Conservation (phyloP, 2,113 vertebrate genomes). For the Psittacula cyanocephala region DNA sequence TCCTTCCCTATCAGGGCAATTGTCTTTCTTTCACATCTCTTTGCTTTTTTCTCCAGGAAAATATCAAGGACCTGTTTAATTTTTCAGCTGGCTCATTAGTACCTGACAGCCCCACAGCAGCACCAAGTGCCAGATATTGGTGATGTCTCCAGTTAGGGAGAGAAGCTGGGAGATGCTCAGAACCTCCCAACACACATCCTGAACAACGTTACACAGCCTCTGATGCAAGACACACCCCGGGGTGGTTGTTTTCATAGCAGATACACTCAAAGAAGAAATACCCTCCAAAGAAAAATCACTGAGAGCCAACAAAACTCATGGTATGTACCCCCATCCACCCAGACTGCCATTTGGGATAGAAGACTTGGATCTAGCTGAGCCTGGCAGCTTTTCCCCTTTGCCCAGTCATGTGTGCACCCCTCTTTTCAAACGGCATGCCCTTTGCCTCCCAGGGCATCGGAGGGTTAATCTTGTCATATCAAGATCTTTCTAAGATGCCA, state of each 20-base stretch:
- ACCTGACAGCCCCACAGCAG: neutral
- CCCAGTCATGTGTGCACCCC: neutral
- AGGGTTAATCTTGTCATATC: slow-evolving; percentile 72
- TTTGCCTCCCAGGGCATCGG: slow-evolving; percentile 25
- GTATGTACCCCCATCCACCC: neutral
- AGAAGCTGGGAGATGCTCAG: neutral
- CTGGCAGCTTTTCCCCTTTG: neutral
- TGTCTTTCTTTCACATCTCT: neutral
- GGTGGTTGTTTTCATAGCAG: neutral
- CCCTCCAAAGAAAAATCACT: neutral
- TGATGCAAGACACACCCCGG: too few relatives aligned
- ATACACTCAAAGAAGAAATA: fast-evolving
- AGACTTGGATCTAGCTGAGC: neutral
- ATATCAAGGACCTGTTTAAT: neutral
- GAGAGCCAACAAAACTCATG: neutral
- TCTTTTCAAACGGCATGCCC: slow-evolving; percentile 38
- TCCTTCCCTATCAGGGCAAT: neutral
- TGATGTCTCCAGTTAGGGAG: neutral
- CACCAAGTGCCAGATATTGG: neutral
- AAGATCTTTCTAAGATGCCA: slow-evolving; percentile 69
- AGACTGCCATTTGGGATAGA: neutral
- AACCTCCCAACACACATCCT: neutral
- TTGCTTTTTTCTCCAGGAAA: neutral
- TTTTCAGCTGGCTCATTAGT: neutral
- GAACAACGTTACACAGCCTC: fast-evolving